Base-by-base conservation (phyloP, 2,113 vertebrate genomes). In the Cephalophus harveyi region DNA sequence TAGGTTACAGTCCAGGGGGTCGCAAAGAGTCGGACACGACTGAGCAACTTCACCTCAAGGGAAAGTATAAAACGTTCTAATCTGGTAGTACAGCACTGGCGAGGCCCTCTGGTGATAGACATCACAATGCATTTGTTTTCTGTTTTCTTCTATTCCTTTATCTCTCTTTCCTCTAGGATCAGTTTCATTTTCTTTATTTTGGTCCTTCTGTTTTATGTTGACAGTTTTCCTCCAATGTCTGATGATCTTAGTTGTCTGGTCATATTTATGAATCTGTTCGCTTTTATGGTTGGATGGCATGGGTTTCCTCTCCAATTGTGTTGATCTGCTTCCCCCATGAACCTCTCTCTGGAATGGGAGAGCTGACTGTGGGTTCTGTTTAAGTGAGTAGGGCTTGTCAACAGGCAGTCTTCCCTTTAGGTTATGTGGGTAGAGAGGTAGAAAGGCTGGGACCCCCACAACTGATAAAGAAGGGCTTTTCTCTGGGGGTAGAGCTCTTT, bases 361-460 rank as follows among this genome's bases (percentile, higher is more conserved):
- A 40, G 23, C 36, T 95, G 87, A 59, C 62, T 96, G 79, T 76
- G 87, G 84, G 67, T 94, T 96, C 91, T 93, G 78, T 74, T 87
- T 86, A 91, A 96, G 71, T 93, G 50, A 52, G 93, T 85, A 76
- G 52, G 48, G 30, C 81, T 60, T 92, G 74, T 94, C 87, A 96
- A 88, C 40, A 94, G 43, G 43, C 87, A 94, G 59, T 50, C 33
- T 96, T 97, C 88, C 59, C n/a, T 97, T 97, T 97, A 92, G 40
- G 59, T 92, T 96, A 55, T 94, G 94, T 98, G 97, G 92, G 94
- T 91, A 28, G 90, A 95, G 82, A 97, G 55, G 95, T 82, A 97
- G 96, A 91, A 98, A 96, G 67, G 60, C 57, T 81, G 76, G 87
- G 92, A 96, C 90, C 91, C 59, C 92, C 94, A 92, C 90, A 94